These are phyloP conservation scores for Microtus montanus DNA, from an alignment of 2,113 vertebrate genomes.

Conservation along the genomic window DNA sequence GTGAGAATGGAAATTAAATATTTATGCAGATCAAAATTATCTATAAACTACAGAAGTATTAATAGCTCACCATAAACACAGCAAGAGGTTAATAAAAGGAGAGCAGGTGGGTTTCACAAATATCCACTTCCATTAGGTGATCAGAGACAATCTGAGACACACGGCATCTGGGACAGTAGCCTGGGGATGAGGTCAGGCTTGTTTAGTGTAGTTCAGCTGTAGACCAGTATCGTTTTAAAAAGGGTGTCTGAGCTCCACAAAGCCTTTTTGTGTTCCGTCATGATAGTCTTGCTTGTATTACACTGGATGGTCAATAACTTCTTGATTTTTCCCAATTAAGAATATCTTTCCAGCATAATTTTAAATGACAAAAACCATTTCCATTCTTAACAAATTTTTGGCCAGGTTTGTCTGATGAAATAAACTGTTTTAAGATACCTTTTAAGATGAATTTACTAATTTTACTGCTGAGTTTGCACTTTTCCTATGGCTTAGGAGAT, in stretches of 20 bases:
- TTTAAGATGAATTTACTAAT: neutral
- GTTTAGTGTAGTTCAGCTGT: neutral
- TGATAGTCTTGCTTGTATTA: neutral
- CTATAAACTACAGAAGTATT: neutral
- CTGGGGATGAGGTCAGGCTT: neutral
- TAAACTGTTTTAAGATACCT: neutral
- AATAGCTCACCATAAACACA: neutral
- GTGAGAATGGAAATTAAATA: neutral
- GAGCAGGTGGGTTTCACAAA: neutral
- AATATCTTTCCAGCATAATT: neutral
- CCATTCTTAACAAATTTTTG: neutral
- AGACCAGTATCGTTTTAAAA: neutral
- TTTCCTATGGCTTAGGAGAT: neutral
- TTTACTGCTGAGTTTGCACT: neutral
- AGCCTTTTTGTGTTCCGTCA: neutral
- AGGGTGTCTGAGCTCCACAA: neutral
- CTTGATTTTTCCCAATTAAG: neutral
- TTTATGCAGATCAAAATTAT: neutral
- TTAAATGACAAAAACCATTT: neutral
- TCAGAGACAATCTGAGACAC: neutral
- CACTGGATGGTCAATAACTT: neutral
- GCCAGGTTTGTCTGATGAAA: too few relatives aligned
- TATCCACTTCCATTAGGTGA: neutral
- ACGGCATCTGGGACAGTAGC: neutral
- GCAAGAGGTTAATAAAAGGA: neutral